Base-by-base conservation (phyloP, 2,888 invertebrate species). In the Phragmatobia fuliginosa region DNA sequence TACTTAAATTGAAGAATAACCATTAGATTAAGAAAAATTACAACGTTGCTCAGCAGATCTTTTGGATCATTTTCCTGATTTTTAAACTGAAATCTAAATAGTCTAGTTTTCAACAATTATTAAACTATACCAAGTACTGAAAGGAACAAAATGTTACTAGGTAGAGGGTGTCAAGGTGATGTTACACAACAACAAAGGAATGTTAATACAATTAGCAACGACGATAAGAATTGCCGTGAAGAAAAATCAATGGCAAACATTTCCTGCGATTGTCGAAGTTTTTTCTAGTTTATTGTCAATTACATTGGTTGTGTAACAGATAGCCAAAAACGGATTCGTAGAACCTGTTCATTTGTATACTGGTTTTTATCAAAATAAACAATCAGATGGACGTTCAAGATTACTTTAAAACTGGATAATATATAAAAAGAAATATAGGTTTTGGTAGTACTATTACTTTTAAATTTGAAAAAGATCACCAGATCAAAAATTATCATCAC, bases 141-240 rank as follows among this genome's bases (percentile, higher is more conserved):
- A 21, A 41, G 28, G 36, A 61, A 62, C 31, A 49, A 8, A 49
- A 33, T 18, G 33, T 16, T 33, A 65, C 14, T 69, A 67, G 68
- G 63, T 69, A 72, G 60, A 52, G 49, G 65, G 56, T 80, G 70
- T 72, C 80, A 81, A 82, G 81, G 78, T 64, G 31, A 70, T 61
- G 66, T 81, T 78, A 80, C 73, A 76, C 75, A 82, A 81, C 75
- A 72, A 8, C 65, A 32, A 72, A 80, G 71, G 82, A 80, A 83
- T 81, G 74, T 77, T 80, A 80, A 82, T 82, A 73, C 74, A 77
- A 83, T 78, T 81, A 77, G 81, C 71, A 80, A 77, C 77, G 76
- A 70, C 72, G 81, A 79, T 81, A 81, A 83, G 76, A 75, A 80
- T 69, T 58, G 71, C 75, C 82, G 75, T 80, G 79, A 80, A 79